Evolutionary conservation across 2,113 vertebrate genomes (phyloP), one percentile per base, ranked within the genome.

Genomic region (Nerophis ophidion): DNA sequence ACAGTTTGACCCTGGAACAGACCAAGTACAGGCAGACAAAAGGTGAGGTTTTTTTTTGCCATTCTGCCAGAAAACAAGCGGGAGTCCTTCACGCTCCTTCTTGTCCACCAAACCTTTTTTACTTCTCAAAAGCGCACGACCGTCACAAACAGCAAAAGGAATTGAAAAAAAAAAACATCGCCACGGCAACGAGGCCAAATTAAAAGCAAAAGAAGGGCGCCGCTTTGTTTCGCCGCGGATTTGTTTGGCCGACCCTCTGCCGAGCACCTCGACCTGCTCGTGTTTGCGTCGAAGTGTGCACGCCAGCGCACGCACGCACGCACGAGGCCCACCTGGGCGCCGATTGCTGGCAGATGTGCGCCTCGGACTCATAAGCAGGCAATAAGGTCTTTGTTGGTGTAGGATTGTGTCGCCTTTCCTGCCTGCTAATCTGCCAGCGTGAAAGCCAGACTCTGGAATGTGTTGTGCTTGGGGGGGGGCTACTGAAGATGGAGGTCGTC

Each of bases 301-400:
- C 88, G 89, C 85, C 87, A 85, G 77, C 85, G 77, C 67, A 79
- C 82, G 77, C 67, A 79, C 26, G 26, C 26, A 26, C 81, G 84
- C 76, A 85, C 86, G 84, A 79, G 82, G 85, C 86, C 84, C 83
- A 87, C 82, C 89, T 83, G 80, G 80, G 55, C 76, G 10, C 60
- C 54, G 77, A 88, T 89, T 85, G 77, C 81, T 95, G 93, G 91
- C 95, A 98, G 93, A 96, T 97, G 96, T 96, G 92, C 87, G 88
- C 82, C 88, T 90, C 88, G 89, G 91, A 94, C 92, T 93, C 93
- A 90, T 92, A 91, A 81, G 88, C 86, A 91, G 91, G 68, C 91
- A 92, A 94, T 93, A 94, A 92, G 91, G 89, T 82, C 89, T 90
- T 90, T 93, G 92, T 91, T 92, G 88, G 91, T 90, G 87, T 86